These are phyloP conservation scores for Triplophysa tibetana DNA, from an alignment of 2,113 vertebrate genomes.

Conservation along the genomic window DNA sequence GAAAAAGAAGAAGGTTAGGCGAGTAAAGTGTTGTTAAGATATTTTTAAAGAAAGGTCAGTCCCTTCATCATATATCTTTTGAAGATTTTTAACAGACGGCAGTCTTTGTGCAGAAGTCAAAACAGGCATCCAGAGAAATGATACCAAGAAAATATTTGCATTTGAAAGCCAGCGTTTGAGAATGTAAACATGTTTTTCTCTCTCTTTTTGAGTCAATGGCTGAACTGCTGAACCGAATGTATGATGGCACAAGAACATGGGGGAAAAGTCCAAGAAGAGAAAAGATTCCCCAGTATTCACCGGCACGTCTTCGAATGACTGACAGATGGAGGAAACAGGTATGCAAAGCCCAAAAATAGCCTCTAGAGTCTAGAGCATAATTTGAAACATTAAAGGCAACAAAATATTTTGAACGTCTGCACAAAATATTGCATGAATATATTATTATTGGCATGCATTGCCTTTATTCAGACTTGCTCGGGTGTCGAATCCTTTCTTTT, in stretches of 20 bases:
- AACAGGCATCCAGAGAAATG: neutral
- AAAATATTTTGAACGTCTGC: neutral
- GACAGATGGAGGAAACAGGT: neutral
- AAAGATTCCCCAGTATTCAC: neutral
- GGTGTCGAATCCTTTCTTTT: neutral
- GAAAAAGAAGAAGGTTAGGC: neutral
- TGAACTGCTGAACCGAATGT: neutral
- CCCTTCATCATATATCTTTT: slow-evolving; percentile 8
- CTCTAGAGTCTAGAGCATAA: neutral
- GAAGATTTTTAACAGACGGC: neutral
- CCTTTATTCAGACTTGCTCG: neutral
- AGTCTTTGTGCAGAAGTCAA: neutral
- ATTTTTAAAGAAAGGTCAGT: slow-evolving; percentile 36
- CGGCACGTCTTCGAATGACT: neutral
- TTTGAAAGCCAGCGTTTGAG: neutral
- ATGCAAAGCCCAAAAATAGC: neutral
- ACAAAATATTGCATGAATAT: neutral
- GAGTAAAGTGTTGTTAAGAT: slow-evolving; percentile 6
- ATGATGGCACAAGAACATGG: neutral
- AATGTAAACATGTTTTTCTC: neutral
- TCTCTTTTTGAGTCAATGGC: neutral
- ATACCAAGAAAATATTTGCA: slow-evolving; percentile 11
- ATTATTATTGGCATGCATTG: neutral
- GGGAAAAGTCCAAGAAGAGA: neutral
- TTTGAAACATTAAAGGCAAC: slow-evolving; percentile 5